phyloP scores from a whole-genome alignment of 2,888 invertebrate genomes.

The Luperina testacea region DNA sequence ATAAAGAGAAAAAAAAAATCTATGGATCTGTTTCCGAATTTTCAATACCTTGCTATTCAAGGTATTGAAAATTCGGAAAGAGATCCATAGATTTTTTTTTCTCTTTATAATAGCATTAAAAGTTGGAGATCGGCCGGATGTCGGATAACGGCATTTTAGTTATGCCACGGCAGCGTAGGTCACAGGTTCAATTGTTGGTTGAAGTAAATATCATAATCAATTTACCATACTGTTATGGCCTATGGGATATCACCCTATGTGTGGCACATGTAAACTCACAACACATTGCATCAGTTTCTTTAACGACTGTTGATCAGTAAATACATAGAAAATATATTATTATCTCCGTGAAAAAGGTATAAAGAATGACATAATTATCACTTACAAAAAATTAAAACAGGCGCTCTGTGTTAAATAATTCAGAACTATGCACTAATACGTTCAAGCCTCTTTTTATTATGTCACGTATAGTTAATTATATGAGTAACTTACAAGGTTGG shows the following conservation, averaged over 20 bases:
- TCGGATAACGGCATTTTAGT: too few species aligned
- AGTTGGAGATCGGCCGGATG: too few species aligned
- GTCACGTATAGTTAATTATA: slow-evolving; percentile 25
- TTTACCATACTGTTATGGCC: neutral
- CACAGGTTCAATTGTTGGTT: neutral
- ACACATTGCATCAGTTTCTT: slow-evolving; percentile 50
- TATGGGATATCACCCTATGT: slow-evolving; percentile 1
- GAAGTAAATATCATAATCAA: neutral
- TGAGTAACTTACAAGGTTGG: slow-evolving; percentile 30
- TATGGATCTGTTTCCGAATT: too few species aligned
- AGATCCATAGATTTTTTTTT: too few species aligned
- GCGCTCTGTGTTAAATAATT: neutral
- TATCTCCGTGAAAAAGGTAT: neutral
- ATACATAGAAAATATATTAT: neutral
- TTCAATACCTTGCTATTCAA: too few species aligned
- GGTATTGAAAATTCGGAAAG: too few species aligned
- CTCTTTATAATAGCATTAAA: too few species aligned
- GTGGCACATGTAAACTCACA: slow-evolving; percentile 27
- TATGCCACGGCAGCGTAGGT: too few species aligned
- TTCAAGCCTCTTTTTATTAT: neutral
- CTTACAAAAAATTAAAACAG: neutral
- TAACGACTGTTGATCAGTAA: neutral
- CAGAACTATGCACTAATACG: slow-evolving; percentile 38
- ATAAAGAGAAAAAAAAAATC: too few species aligned
- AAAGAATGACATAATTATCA: slow-evolving; percentile 7